phyloP scores from a whole-genome alignment of 2,797 vertebrate species.

The Onychomys torridus region DNA sequence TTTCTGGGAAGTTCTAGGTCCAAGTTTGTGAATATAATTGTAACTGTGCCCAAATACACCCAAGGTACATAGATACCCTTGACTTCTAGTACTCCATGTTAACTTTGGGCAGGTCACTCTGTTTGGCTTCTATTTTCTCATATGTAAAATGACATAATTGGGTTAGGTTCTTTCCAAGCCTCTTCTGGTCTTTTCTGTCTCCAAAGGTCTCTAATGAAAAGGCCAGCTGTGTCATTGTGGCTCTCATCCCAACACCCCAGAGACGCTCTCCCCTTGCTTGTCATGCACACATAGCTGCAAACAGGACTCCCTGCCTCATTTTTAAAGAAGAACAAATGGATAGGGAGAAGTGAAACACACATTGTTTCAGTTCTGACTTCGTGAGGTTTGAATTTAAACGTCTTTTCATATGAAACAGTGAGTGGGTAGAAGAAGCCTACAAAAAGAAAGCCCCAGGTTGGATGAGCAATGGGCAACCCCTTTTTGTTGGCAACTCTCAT shows the following conservation, averaged over 20 bases:
- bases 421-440: slow-evolving; percentile 70
- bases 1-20: not conserved
- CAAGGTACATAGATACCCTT: not conserved
- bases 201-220: slow-evolving; percentile 31
- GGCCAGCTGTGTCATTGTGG: not conserved
- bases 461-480: slow-evolving; percentile 53
- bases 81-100: not conserved
- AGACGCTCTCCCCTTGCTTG: not conserved
- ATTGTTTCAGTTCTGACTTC: slow-evolving; percentile 67
- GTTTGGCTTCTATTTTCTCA: slow-evolving; percentile 50
- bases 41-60: not conserved
- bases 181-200: slow-evolving; percentile 40
- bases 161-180: slow-evolving; percentile 54
- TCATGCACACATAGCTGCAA: not conserved
- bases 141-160: slow-evolving; percentile 8
- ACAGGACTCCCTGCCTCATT: not conserved
- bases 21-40: not conserved
- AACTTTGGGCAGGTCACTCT: slow-evolving; percentile 7
- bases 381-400: slow-evolving; percentile 69
- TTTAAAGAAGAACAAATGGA: slow-evolving; percentile 61
- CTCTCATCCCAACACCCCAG: not conserved
- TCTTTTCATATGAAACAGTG: slow-evolving; percentile 66
- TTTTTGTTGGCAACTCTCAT: slow-evolving; percentile 43
- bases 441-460: slow-evolving; percentile 68
- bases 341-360: slow-evolving; percentile 56